Conservation (phyloP, 2,113 vertebrate species). For the Podilymbus podiceps region DNA sequence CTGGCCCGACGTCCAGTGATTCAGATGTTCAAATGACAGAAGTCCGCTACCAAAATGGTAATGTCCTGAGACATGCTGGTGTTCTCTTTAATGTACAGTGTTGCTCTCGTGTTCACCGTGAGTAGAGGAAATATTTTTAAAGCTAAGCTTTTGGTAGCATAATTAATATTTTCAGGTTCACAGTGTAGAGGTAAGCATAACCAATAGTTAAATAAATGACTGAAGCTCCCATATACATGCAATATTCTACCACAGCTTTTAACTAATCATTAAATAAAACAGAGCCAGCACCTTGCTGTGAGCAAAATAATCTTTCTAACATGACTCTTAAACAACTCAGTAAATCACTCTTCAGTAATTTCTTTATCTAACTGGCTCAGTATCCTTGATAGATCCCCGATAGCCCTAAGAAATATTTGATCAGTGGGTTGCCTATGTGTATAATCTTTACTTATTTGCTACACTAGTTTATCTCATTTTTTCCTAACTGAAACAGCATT, state of each 20-base stretch:
- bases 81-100: neutral
- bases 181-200: neutral
- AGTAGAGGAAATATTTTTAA: neutral
- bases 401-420: conserved; percentile 70
- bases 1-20: neutral
- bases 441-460: conserved; percentile 69
- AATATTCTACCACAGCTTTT: conserved; percentile 38
- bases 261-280: conserved; percentile 65
- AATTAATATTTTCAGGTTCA: conserved; percentile 22
- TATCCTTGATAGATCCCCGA: conserved; percentile 49
- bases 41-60: neutral
- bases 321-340: conserved; percentile 60
- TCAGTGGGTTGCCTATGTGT: conserved; percentile 62
- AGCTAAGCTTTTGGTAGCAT: neutral
- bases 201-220: conserved; percentile 32
- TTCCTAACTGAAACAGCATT: conserved; percentile 53
- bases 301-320: conserved; percentile 66
- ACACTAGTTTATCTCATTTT: conserved; percentile 67
- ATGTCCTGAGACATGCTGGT: neutral
- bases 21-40: neutral
- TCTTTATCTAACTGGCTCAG: conserved; percentile 65
- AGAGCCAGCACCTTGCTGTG: conserved; percentile 53
- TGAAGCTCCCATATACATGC: neutral
- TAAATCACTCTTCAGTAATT: conserved; percentile 69
- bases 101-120: neutral